Evolutionary conservation across 2,888 invertebrate species (phyloP).

Genomic region (Listrodromus nycthemerus): DNA sequence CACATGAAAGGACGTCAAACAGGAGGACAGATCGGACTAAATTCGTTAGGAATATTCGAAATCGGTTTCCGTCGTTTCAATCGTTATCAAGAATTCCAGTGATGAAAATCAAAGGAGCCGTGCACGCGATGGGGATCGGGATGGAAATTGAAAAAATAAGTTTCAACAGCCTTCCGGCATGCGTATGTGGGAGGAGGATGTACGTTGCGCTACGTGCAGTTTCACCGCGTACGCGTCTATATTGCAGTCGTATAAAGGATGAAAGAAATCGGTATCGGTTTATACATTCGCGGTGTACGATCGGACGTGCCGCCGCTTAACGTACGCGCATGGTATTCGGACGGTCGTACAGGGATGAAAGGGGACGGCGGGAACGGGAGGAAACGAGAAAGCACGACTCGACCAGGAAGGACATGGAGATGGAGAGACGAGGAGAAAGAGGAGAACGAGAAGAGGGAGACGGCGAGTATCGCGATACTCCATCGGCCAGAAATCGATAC

Average conservation of each 20-base stretch:
- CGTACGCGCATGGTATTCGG: slow-evolving; percentile 60
- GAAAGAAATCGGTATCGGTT: slow-evolving; percentile 57
- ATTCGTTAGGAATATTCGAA: not conserved
- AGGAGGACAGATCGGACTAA: not conserved
- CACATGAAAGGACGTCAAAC: no score
- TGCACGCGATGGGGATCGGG: not conserved
- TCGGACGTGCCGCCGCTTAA: slow-evolving; percentile 70
- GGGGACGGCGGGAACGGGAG: slow-evolving; percentile 20
- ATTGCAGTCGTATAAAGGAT: slow-evolving; percentile 31
- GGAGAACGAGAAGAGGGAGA: slow-evolving; percentile 38
- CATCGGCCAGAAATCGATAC: slow-evolving; percentile 80
- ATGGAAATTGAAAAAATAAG: not conserved
- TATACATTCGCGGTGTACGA: slow-evolving; percentile 67
- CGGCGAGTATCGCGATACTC: slow-evolving; percentile 76
- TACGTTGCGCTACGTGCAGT: not conserved
- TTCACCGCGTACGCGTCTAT: not conserved
- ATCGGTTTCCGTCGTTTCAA: not conserved
- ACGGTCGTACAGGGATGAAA: slow-evolving; percentile 42
- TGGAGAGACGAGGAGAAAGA: slow-evolving; percentile 43
- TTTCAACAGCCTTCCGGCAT: not conserved
- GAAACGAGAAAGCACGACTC: slow-evolving; percentile 10
- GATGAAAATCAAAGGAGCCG: slow-evolving; percentile 6
- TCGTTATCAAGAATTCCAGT: not conserved
- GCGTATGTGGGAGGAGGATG: not conserved
- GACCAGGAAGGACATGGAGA: slow-evolving; percentile 20